Percentiles rank a stretch among this genome's conserved stretches.
Evolutionary conservation across 2,888 invertebrate species (phyloP).

Genomic region (Tuta absoluta): DNA sequence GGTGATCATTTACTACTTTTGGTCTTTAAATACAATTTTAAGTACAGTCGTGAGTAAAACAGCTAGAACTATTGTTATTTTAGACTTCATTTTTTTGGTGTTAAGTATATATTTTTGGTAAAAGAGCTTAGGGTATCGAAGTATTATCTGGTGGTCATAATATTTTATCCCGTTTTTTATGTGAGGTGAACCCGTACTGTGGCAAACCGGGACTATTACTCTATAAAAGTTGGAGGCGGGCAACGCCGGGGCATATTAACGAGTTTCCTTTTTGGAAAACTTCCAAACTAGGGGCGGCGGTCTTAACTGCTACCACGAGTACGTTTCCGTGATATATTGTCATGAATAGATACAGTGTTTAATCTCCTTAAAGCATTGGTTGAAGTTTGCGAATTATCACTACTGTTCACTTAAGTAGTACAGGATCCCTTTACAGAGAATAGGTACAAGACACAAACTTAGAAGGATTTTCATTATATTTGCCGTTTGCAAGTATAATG

Average conservation of each 20-base stretch:
- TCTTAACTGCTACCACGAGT: slow-evolving; percentile 12
- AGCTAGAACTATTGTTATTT: too few species aligned
- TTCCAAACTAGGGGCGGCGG: slow-evolving; percentile 39
- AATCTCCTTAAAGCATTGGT: slow-evolving; percentile 8
- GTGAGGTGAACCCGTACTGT: too few species aligned
- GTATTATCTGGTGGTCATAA: too few species aligned
- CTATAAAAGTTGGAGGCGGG: slow-evolving; percentile 26
- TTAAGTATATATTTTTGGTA: too few species aligned
- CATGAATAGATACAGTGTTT: slow-evolving; percentile 7
- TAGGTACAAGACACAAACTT: neutral
- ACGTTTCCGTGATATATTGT: slow-evolving; percentile 14
- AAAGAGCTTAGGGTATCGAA: too few species aligned
- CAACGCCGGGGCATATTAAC: slow-evolving; percentile 27
- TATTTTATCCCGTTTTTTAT: too few species aligned
- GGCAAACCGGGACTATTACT: slow-evolving; percentile 12
- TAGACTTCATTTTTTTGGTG: too few species aligned
- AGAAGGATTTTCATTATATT: too few species aligned
- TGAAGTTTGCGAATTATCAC: slow-evolving; percentile 4
- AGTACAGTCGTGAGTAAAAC: too few species aligned
- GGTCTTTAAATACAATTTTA: too few species aligned
- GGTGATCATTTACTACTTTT: too few species aligned
- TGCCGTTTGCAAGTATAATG: too few species aligned
- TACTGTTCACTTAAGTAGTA: neutral
- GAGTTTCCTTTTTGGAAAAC: slow-evolving; percentile 45
- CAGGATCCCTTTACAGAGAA: neutral